These are phyloP conservation scores for Nematostella vectensis DNA, from an alignment of 92 coral and sea anemone species.

Conservation along the genomic window DNA sequence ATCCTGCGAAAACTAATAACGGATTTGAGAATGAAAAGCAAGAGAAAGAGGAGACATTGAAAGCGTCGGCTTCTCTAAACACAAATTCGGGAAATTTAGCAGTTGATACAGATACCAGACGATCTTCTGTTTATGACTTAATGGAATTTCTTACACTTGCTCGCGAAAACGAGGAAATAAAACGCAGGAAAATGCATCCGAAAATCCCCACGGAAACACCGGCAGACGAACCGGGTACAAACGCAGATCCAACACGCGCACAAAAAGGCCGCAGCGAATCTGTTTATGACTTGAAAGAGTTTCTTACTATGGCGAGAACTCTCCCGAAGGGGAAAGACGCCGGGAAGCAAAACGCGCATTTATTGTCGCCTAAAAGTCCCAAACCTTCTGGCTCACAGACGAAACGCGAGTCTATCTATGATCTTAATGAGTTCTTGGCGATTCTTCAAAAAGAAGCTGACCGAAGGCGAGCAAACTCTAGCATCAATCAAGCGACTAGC, in stretches of 20 bases:
- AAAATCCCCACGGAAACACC: not conserved
- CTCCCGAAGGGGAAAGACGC: not conserved
- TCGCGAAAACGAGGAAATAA: slow-evolving; percentile 19
- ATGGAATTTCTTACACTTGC: slow-evolving; percentile 61
- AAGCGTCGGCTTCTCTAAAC: not conserved
- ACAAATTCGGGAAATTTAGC: not conserved
- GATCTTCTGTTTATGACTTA: slow-evolving; percentile 57
- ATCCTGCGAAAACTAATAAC: slow-evolving; percentile 6
- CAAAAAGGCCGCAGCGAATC: slow-evolving; percentile 33
- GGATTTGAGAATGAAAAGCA: slow-evolving; percentile 11
- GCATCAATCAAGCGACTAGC: not conserved
- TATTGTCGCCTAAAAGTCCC: not conserved
- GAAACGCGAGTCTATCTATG: slow-evolving; percentile 41
- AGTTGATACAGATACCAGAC: slow-evolving; percentile 15
- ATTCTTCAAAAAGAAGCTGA: slow-evolving; percentile 49
- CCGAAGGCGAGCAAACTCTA: not conserved
- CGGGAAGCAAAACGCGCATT: not conserved
- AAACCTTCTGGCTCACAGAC: slow-evolving; percentile 10
- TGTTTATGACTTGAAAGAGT: slow-evolving; percentile 59
- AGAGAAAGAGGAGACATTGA: not conserved
- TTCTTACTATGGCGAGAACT: slow-evolving; percentile 20
- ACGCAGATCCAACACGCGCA: not conserved
- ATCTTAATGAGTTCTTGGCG: slow-evolving; percentile 46
- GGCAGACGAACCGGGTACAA: slow-evolving; percentile 1
- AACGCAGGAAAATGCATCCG: not conserved